A percentile compares a stretch with the other conserved stretches of the same genome.
These are phyloP conservation scores for Microcebus jonahi DNA, from an alignment of 2,113 vertebrate species.

Conservation along the genomic window DNA sequence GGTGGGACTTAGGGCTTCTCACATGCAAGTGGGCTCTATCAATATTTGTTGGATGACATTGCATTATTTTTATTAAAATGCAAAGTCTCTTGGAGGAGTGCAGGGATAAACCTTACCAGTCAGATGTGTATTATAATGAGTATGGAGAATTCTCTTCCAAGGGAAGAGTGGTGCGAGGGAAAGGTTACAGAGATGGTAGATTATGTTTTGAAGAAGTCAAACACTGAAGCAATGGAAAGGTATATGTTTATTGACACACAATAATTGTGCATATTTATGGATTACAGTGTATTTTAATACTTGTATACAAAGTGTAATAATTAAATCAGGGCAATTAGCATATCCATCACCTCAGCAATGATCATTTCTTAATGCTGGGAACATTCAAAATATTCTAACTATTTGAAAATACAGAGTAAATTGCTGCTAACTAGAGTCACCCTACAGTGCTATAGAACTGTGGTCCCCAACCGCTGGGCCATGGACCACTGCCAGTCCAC, in stretches of 20 bases:
- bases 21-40: background rate
- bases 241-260: background rate
- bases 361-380: background rate
- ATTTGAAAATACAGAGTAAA: background rate
- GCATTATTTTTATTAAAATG: background rate
- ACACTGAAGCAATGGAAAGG: background rate
- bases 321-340: background rate
- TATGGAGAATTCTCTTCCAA: background rate
- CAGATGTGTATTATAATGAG: background rate
- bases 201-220: background rate
- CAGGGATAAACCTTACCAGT: background rate
- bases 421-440: background rate
- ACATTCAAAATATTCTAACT: background rate
- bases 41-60: background rate
- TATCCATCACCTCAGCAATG: background rate
- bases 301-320: background rate
- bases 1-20: background rate
- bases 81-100: background rate
- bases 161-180: background rate
- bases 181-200: background rate
- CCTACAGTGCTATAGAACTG: background rate
- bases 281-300: too few relatives aligned
- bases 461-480: too few relatives aligned
- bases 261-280: background rate
- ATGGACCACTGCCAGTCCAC: background rate